These are phyloP conservation scores for Actinemys pallida DNA, from an alignment of 2,113 vertebrate genomes.

Conservation along the genomic window DNA sequence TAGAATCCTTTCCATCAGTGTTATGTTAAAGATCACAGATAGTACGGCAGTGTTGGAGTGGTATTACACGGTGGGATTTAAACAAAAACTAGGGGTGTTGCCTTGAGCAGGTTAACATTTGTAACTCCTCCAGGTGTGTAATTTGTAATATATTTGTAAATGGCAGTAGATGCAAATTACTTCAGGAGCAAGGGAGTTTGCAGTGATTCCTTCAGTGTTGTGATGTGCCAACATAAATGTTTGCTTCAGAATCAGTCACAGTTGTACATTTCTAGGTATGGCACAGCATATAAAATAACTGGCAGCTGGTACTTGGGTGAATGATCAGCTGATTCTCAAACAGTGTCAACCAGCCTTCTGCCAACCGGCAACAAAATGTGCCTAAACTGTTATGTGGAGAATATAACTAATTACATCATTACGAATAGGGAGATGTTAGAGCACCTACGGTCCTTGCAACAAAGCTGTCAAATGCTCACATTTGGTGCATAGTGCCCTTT, in stretches of 20 bases:
- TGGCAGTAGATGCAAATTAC: slow-evolving; percentile 55
- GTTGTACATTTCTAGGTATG: slow-evolving; percentile 54
- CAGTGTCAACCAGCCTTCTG: background rate
- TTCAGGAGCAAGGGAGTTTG: slow-evolving; percentile 25
- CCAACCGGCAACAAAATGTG: background rate
- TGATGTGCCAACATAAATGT: slow-evolving; percentile 63
- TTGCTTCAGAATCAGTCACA: slow-evolving; percentile 44
- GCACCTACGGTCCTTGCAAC: background rate
- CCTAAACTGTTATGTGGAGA: background rate
- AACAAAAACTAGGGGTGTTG: background rate
- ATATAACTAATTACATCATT: background rate
- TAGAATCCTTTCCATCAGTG: background rate
- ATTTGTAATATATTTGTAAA: slow-evolving; percentile 54
- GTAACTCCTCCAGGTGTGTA: slow-evolving; percentile 43
- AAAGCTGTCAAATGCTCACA: accelerated
- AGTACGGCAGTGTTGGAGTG: background rate
- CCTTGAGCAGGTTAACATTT: background rate
- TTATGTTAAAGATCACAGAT: background rate
- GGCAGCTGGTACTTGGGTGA: slow-evolving; percentile 44
- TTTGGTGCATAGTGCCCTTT: background rate
- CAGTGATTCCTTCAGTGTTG: background rate
- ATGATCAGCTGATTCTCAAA: background rate
- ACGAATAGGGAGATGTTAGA: background rate
- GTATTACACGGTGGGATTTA: background rate
- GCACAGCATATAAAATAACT: background rate